These are phyloP conservation scores for Andrena trimmerana DNA, from an alignment of 2,888 invertebrate species.

Conservation along the genomic window DNA sequence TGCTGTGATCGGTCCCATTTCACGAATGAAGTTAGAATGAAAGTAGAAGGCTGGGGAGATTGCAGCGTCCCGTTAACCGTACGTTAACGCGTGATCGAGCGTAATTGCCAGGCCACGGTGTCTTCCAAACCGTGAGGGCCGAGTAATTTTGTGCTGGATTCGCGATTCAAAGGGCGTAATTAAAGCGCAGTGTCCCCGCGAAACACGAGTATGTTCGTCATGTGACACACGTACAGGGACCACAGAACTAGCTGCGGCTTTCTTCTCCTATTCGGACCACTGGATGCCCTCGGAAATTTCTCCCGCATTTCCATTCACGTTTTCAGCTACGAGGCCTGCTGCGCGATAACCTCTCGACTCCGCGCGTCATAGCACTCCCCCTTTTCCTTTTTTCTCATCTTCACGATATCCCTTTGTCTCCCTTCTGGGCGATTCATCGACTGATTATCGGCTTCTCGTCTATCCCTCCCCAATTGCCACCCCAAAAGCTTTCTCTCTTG, in stretches of 20 bases:
- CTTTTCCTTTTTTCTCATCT: slow-evolving; percentile 4
- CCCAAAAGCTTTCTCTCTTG: not conserved
- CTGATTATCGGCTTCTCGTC: slow-evolving; percentile 26
- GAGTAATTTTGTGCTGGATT: not conserved
- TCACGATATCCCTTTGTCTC: slow-evolving; percentile 27
- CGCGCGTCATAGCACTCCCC: not conserved
- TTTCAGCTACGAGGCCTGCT: slow-evolving; percentile 44
- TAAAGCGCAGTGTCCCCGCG: slow-evolving; percentile 25
- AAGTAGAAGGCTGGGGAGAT: too few species aligned
- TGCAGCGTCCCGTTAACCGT: too few species aligned
- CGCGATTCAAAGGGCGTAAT: slow-evolving; percentile 43
- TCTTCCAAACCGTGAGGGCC: not conserved
- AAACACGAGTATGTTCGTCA: slow-evolving; percentile 41
- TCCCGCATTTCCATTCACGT: slow-evolving; percentile 56
- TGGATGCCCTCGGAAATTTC: slow-evolving; percentile 38
- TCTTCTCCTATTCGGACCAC: slow-evolving; percentile 38
- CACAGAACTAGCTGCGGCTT: slow-evolving; percentile 39
- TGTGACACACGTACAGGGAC: slow-evolving; percentile 2
- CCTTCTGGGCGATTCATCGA: slow-evolving; percentile 36
- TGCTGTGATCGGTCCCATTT: too few species aligned
- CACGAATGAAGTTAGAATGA: too few species aligned
- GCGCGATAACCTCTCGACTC: slow-evolving; percentile 58
- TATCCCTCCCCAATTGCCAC: not conserved
- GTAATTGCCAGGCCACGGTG: not conserved
- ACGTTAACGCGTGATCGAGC: slow-evolving; percentile 2